phyloP scores from a whole-genome alignment of 2,113 vertebrate genomes.

The Lophochroa leadbeateri region DNA sequence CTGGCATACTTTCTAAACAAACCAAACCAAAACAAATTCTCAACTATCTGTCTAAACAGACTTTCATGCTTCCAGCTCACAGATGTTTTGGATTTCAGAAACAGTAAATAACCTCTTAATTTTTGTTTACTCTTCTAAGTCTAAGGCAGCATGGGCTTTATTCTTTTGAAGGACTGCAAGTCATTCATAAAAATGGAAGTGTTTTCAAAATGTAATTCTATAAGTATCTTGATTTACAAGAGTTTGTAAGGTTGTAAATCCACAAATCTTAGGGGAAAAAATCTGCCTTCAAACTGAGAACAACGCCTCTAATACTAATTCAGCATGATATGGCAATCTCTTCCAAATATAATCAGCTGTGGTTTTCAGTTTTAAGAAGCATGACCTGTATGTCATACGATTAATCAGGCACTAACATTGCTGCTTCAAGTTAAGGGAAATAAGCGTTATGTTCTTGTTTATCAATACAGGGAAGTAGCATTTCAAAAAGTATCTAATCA shows the following conservation, averaged over 20 bases:
- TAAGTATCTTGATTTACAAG: not conserved
- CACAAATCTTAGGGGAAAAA: not conserved
- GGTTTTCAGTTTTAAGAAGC: conserved; percentile 49
- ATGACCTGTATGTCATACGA: conserved; percentile 15
- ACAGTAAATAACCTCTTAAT: conserved; percentile 18
- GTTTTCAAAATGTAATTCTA: conserved; percentile 1
- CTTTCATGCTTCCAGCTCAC: conserved; percentile 27
- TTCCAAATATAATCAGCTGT: conserved; percentile 10
- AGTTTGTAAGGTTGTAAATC: not conserved
- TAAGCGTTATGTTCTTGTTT: not conserved
- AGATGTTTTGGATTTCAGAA: conserved; percentile 56
- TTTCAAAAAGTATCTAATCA: not conserved
- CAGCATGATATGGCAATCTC: not conserved
- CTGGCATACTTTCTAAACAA: conserved; percentile 45
- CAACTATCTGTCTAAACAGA: conserved; percentile 40
- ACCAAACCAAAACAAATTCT: conserved; percentile 45
- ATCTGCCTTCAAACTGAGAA: conserved; percentile 23
- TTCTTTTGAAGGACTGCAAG: conserved; percentile 13
- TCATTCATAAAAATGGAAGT: conserved; percentile 27
- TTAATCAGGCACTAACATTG: conserved; percentile 56
- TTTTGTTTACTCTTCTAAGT: conserved; percentile 8
- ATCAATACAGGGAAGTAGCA: not conserved
- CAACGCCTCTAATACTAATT: not conserved
- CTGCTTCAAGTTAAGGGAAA: conserved; percentile 18
- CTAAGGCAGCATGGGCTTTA: not conserved